Conservation (phyloP, 2,888 invertebrate species). For the Coleophora flavipennella region DNA sequence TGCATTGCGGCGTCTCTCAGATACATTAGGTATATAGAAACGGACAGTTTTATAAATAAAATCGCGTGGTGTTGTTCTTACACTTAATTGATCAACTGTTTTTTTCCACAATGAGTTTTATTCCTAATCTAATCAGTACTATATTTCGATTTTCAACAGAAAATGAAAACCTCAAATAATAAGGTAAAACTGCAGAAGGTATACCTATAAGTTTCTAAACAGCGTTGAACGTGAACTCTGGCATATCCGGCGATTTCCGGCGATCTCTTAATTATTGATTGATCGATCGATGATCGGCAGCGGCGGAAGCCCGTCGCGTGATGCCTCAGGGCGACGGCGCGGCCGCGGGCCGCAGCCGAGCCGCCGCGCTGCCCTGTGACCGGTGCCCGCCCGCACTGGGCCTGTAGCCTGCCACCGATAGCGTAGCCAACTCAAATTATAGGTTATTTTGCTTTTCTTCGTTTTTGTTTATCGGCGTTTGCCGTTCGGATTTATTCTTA, state of each 20-base stretch:
- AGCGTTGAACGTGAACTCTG: constrained; percentile 25
- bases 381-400: constrained; percentile 43
- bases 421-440: constrained; percentile 48
- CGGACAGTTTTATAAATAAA: constrained; percentile 71
- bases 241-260: constrained; percentile 32
- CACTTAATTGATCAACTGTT: constrained; percentile 56
- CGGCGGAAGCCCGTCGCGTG: constrained; percentile 40
- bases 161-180: too few relatives aligned
- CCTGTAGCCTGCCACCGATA: constrained; percentile 56
- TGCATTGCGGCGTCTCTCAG: too few relatives aligned
- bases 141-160: too few relatives aligned
- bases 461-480: constrained; percentile 52
- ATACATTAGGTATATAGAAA: constrained; percentile 35
- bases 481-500: constrained; percentile 42
- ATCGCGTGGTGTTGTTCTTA: constrained; percentile 45
- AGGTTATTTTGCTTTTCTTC: constrained; percentile 65
- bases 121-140: too few relatives aligned
- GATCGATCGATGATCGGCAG: constrained; percentile 23
- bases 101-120: constrained; percentile 50
- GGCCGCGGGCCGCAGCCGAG: neutral
- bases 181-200: too few relatives aligned
- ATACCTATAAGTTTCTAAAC: too few relatives aligned
- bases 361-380: constrained; percentile 45
- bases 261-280: constrained; percentile 37
- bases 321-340: constrained; percentile 18